Evolutionary conservation across 2,888 invertebrate species (phyloP).

Genomic region (Chromoteleia sp.): DNA sequence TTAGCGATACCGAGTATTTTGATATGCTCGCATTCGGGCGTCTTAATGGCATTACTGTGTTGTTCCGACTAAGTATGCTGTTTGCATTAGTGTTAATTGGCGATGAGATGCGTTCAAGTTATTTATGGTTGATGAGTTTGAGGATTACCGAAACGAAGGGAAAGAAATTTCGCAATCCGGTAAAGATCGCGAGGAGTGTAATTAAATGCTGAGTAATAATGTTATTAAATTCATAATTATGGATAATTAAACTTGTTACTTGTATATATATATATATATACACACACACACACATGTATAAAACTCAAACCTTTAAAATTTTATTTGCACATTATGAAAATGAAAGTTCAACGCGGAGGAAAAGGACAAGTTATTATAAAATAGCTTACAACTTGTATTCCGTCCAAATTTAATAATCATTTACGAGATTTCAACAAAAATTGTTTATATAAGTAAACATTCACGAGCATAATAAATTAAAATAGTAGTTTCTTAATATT

Average conservation of each 20-base stretch:
- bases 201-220: constrained; percentile 26
- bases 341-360: no score
- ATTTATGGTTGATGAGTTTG: constrained; percentile 49
- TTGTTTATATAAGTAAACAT: no score
- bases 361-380: no score
- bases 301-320: no score
- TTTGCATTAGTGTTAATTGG: constrained; percentile 59
- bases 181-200: constrained; percentile 10
- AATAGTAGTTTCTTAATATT: no score
- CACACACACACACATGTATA: no score
- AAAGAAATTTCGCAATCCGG: constrained; percentile 34
- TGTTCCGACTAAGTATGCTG: constrained; percentile 41
- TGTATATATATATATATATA: no score
- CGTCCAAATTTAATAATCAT: no score
- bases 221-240: constrained; percentile 26
- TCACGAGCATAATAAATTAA: no score
- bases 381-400: no score
- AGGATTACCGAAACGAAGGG: constrained; percentile 24
- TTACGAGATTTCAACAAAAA: no score
- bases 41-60: constrained; percentile 60
- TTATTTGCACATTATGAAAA: no score
- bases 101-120: constrained; percentile 43
- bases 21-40: constrained; percentile 32
- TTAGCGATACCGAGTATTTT: constrained; percentile 45
- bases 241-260: constrained; percentile 15